These are phyloP conservation scores for Bagarius yarrelli DNA, from an alignment of 2,113 vertebrate species.

Conservation along the genomic window DNA sequence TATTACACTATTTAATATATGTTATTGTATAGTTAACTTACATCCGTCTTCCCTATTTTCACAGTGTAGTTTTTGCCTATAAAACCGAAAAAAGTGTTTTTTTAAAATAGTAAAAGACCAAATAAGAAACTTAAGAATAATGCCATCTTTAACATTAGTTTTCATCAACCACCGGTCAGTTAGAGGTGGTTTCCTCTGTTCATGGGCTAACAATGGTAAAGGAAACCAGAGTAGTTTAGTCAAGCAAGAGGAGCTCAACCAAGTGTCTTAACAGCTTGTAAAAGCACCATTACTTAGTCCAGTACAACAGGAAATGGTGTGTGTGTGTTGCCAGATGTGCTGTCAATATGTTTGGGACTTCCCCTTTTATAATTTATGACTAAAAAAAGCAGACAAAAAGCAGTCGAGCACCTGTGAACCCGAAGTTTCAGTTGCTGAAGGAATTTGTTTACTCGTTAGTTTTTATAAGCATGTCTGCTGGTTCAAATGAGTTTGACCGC, in stretches of 20 bases:
- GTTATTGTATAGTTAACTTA: too few relatives aligned
- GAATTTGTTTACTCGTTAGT: background rate
- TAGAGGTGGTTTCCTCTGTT: slow-evolving; percentile 39
- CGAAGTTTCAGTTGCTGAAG: background rate
- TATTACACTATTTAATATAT: too few relatives aligned
- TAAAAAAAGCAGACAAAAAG: slow-evolving; percentile 22
- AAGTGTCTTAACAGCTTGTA: slow-evolving; percentile 34
- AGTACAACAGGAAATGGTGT: slow-evolving; percentile 45
- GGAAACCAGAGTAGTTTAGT: slow-evolving; percentile 14
- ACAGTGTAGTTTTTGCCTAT: too few relatives aligned
- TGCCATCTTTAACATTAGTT: too few relatives aligned
- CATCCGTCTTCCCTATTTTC: too few relatives aligned
- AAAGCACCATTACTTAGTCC: slow-evolving; percentile 34
- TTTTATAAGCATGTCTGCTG: background rate
- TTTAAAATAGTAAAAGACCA: slow-evolving; percentile 55
- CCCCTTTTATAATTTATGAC: slow-evolving; percentile 35
- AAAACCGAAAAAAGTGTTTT: slow-evolving; percentile 48
- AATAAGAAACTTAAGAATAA: too few relatives aligned
- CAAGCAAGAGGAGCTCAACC: slow-evolving; percentile 4
- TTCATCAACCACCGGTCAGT: slow-evolving; percentile 57
- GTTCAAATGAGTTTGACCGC: background rate
- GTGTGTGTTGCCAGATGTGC: slow-evolving; percentile 41
- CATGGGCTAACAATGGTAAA: slow-evolving; percentile 41
- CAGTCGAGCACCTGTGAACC: slow-evolving; percentile 1
- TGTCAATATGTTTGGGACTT: slow-evolving; percentile 41